Conservation (phyloP, 2,113 vertebrate genomes). For the Chinchilla lanigera region DNA sequence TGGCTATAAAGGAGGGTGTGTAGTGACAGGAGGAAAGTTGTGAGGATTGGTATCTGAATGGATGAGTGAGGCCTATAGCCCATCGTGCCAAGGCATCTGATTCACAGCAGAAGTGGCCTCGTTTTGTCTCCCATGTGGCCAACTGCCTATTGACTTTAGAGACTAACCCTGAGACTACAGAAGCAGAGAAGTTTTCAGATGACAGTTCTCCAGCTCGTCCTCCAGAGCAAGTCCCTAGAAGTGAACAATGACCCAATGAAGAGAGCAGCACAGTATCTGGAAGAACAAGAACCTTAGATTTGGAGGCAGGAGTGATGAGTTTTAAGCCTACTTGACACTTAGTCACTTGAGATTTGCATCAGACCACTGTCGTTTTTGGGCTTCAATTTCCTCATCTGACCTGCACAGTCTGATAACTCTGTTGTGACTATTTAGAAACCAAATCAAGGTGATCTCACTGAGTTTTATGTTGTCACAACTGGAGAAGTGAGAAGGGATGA, state of each 20-base stretch:
- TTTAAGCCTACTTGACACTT: background rate
- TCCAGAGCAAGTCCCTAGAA: background rate
- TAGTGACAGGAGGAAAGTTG: background rate
- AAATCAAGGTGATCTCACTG: background rate
- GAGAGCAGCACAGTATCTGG: background rate
- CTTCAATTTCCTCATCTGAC: background rate
- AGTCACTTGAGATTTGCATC: background rate
- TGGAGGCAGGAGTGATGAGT: background rate
- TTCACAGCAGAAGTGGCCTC: background rate
- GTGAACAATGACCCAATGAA: background rate
- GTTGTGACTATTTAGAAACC: constrained; percentile 3
- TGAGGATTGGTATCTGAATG: background rate
- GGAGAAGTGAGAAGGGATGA: background rate
- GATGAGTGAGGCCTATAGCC: background rate
- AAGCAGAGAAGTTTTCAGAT: background rate
- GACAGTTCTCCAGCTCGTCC: background rate
- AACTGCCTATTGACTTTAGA: background rate
- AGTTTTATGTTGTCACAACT: background rate
- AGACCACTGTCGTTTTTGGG: background rate
- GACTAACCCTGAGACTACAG: background rate
- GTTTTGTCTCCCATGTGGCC: background rate
- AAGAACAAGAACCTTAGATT: background rate
- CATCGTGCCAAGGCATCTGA: background rate
- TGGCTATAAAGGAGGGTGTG: background rate
- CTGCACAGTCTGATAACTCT: background rate